Base-by-base conservation (phyloP, 1,140 invertebrate genomes). In the Acyrthosiphon pisum region DNA sequence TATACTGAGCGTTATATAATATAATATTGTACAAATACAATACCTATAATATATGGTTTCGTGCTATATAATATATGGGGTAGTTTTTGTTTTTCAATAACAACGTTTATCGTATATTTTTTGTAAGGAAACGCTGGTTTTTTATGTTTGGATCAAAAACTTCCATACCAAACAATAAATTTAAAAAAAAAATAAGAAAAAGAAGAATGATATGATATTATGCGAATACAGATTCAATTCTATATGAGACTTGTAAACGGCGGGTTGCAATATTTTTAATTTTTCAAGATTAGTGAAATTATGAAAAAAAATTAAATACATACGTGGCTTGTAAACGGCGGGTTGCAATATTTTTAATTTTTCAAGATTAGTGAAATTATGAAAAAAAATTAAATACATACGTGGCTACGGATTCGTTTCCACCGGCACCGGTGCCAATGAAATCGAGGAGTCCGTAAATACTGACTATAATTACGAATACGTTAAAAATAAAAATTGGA, bases 401-500 rank as follows among this genome's bases (percentile, higher is more conserved):
- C 44, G 9, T 30, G 44, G 30, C 84, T 26, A 46, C 30, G 46
- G 6, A 22, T 35, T 30, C 26, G 8, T 50, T 46, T 48, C 30
- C 30, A 48, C 46, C 8, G 35, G 46, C 46, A 18, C 30, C 46
- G 46, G 18, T 35, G 86, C n/a, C 50, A 41, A 89, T 35, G 50
- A 89, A 22, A 56, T 41, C 50, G 14, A 56, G 50, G 35, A 89
- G 48, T 23, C 35, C 48, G 48, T 89, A 56, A 56, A 56, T 89
- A 53, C 35, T 41, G 23, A 56, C 88, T 89, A 41, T 41, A 89
- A 89, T 89, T 89, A 89, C 35, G 50, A 89, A 56, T 56, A 89
- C 50, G 88, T 89, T 89, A 89, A 89, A 89, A 89, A 89, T 89
- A 89, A 89, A 56, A 41, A 56, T 53, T 35, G 35, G n/a, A 89